A percentile compares a stretch with the other conserved stretches of the same genome.
Evolutionary conservation across 2,113 vertebrate genomes (phyloP).

Genomic region (Phylloscopus trochilus): DNA sequence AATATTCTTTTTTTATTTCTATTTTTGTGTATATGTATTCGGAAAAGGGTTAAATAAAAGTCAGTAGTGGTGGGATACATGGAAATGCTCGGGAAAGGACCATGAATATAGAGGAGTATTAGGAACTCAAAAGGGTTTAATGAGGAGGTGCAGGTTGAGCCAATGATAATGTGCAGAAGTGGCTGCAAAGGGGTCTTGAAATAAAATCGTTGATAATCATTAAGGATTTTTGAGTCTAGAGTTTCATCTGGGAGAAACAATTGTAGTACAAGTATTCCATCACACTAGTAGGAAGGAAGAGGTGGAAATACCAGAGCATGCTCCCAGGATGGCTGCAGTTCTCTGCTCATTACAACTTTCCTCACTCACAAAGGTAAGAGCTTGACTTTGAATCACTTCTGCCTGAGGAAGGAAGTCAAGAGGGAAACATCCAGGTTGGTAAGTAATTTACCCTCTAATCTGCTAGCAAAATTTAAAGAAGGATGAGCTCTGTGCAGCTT

Average conservation of each 20-base stretch:
- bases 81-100: neutral
- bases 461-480: neutral
- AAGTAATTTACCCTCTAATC: neutral
- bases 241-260: neutral
- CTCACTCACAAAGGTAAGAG: neutral
- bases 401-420: neutral
- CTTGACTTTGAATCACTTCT: neutral
- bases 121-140: neutral
- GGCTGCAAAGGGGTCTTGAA: neutral
- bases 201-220: neutral
- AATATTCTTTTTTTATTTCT: neutral
- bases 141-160: neutral
- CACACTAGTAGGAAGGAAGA: neutral
- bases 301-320: neutral
- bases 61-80: neutral
- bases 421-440: neutral
- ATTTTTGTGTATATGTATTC: neutral
- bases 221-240: neutral
- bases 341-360: neutral
- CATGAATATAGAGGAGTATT: neutral
- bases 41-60: neutral
- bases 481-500: neutral
- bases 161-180: rapidly evolving
- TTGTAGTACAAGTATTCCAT: neutral
- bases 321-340: neutral